These are phyloP conservation scores for Chaenodraco wilsoni DNA, from an alignment of 2,797 vertebrate genomes.

Conservation along the genomic window DNA sequence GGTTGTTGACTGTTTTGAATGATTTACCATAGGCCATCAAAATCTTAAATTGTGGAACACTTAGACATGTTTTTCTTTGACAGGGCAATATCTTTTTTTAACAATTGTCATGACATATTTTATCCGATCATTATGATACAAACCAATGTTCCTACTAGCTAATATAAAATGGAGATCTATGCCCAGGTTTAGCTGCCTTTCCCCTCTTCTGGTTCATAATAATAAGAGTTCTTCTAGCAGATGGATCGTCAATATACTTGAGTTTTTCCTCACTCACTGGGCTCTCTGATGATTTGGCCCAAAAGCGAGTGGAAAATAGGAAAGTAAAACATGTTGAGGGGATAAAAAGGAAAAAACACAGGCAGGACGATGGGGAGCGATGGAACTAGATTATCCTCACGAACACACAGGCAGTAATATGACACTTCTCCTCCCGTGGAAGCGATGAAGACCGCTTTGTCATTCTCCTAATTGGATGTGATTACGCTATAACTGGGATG, in stretches of 20 bases:
- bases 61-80: neutral
- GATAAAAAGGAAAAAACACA: slow-evolving; percentile 58
- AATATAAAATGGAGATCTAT: slow-evolving; percentile 1
- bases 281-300: slow-evolving; percentile 73
- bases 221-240: slow-evolving; percentile 64
- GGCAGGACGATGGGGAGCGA: slow-evolving; percentile 47
- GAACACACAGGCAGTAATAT: slow-evolving; percentile 60
- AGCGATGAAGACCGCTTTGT: slow-evolving; percentile 63
- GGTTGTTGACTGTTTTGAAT: neutral
- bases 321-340: slow-evolving; percentile 46
- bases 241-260: slow-evolving; percentile 68
- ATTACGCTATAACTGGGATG: slow-evolving; percentile 71
- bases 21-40: neutral
- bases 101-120: neutral
- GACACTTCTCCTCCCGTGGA: slow-evolving; percentile 62
- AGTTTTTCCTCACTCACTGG: slow-evolving; percentile 61
- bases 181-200: neutral
- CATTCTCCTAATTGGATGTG: slow-evolving; percentile 71
- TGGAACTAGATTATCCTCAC: slow-evolving; percentile 54
- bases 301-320: slow-evolving; percentile 69
- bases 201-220: slow-evolving; percentile 27
- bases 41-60: neutral
- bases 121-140: neutral
- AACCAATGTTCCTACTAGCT: neutral
- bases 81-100: neutral